Percentiles rank a stretch among this genome's conserved stretches.
Conservation (phyloP, 2,888 invertebrate genomes). For the Bruchidius siliquastri region DNA sequence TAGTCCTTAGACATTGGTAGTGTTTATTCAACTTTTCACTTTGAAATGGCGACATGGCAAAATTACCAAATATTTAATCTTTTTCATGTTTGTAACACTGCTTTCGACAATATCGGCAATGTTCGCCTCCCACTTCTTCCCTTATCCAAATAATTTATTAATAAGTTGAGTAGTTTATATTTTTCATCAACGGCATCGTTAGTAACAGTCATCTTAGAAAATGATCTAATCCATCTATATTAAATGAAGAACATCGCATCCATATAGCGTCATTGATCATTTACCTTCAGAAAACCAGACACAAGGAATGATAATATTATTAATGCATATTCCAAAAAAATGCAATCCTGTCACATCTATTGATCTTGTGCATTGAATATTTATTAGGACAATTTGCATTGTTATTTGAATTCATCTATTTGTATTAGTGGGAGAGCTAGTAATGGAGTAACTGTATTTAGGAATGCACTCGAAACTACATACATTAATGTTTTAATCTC, state of each 20-base stretch:
- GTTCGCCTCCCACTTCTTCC: no score
- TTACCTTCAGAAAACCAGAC: neutral
- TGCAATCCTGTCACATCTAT: neutral
- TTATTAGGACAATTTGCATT: neutral
- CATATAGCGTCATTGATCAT: neutral
- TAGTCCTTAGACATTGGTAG: no score
- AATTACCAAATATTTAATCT: no score
- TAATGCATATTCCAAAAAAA: neutral
- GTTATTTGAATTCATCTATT: neutral
- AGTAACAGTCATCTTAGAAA: no score
- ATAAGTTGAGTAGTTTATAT: no score
- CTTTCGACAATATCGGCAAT: no score
- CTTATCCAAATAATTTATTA: no score
- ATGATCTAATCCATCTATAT: no score
- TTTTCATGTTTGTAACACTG: no score
- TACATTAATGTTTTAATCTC: neutral
- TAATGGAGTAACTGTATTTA: neutral
- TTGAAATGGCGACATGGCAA: no score
- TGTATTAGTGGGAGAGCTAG: neutral
- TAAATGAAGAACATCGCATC: neutral
- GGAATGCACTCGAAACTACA: neutral
- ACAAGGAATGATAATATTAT: neutral
- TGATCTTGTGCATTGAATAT: neutral
- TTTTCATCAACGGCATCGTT: no score
- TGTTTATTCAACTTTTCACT: no score